A percentile compares a stretch with the other conserved stretches of the same genome.
These are phyloP conservation scores for Cyclopterus lumpus DNA, from an alignment of 2,797 vertebrate species.

Conservation along the genomic window DNA sequence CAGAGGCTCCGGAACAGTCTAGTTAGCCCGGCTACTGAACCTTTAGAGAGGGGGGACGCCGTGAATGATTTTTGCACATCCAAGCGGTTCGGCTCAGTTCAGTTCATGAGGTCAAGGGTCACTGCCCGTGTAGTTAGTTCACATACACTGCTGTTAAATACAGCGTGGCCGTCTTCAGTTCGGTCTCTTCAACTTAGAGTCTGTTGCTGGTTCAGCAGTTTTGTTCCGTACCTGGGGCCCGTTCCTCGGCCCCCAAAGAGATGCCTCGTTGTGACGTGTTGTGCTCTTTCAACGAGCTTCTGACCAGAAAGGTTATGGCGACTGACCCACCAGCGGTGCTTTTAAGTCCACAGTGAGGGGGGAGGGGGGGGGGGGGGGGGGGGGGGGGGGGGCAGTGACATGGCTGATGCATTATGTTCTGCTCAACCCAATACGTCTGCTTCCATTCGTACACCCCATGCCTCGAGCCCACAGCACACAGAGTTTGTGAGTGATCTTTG, in stretches of 20 bases:
- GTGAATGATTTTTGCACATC: conserved; percentile 1
- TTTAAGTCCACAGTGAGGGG: background rate
- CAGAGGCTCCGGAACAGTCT: background rate
- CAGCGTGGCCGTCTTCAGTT: background rate
- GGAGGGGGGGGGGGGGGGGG: too few species aligned
- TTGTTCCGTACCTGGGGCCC: too few species aligned
- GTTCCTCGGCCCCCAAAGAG: background rate
- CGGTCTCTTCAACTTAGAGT: background rate
- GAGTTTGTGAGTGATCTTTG: background rate
- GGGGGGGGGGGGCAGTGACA: background rate
- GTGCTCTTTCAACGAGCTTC: background rate
- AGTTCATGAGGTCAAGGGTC: background rate
- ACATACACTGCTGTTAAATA: background rate
- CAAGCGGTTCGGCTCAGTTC: background rate
- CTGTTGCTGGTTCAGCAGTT: background rate
- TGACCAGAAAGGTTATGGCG: background rate
- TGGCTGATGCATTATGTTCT: background rate
- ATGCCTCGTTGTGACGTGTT: background rate
- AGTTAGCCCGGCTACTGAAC: conserved; percentile 29
- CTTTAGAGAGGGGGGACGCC: conserved; percentile 22
- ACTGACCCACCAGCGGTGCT: background rate
- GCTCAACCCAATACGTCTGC: background rate
- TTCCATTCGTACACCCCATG: background rate
- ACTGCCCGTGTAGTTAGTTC: background rate
- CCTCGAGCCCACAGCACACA: background rate